These are phyloP conservation scores for Nesogale talazaci DNA, from an alignment of 2,113 vertebrate species.

Conservation along the genomic window DNA sequence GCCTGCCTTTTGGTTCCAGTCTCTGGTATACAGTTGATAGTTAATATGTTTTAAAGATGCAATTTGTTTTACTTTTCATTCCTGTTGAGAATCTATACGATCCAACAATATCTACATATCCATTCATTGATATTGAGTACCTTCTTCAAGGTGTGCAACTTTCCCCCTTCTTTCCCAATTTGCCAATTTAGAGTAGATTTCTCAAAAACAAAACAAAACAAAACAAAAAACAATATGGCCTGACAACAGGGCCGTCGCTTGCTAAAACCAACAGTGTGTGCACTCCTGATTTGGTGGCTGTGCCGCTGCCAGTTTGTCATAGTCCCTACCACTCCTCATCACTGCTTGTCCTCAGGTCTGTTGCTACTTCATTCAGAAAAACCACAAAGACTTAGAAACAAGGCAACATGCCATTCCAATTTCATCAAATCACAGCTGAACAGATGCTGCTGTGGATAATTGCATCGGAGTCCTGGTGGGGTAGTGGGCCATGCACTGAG, in stretches of 20 bases:
- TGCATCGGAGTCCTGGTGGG: background rate
- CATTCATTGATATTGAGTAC: background rate
- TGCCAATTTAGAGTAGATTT: too few species aligned
- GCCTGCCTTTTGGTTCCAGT: background rate
- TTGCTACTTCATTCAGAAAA: background rate
- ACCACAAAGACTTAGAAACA: background rate
- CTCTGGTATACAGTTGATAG: background rate
- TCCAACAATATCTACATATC: background rate
- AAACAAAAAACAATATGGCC: background rate
- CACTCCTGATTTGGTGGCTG: background rate
- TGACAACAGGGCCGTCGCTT: background rate
- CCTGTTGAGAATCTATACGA: background rate
- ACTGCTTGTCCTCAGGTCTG: background rate
- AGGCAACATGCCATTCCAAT: background rate
- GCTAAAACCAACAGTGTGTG: background rate
- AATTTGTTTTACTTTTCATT: background rate
- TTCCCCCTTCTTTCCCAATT: background rate
- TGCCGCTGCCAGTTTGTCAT: background rate
- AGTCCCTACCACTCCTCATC: background rate
- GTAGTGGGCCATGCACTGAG: too few species aligned
- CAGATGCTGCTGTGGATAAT: background rate
- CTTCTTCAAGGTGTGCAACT: background rate
- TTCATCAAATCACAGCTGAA: background rate
- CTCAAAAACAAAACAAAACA: too few species aligned
- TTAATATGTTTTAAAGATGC: background rate